phyloP scores from a whole-genome alignment of 2,797 vertebrate species.

The Hyperoplus immaculatus region DNA sequence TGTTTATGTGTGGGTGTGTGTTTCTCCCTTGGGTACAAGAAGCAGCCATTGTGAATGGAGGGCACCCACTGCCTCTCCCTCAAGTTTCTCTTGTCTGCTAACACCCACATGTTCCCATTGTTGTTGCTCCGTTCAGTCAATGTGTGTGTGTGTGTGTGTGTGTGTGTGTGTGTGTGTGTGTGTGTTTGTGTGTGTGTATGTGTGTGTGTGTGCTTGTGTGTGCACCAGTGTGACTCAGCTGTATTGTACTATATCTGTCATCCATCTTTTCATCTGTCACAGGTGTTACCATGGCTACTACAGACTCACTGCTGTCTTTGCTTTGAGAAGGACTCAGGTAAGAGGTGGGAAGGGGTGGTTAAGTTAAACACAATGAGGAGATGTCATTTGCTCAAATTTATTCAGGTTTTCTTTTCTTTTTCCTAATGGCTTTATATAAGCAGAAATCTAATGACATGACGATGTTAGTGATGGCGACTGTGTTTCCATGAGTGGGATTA shows the following conservation, averaged over 20 bases:
- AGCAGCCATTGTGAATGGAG: slow-evolving; percentile 41
- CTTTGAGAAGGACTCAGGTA: slow-evolving; percentile 87
- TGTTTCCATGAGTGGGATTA: neutral
- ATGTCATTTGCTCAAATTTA: slow-evolving; percentile 6
- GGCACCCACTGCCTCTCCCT: slow-evolving; percentile 32
- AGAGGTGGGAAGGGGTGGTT: slow-evolving; percentile 60
- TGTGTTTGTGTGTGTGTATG: neutral
- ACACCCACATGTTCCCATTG: slow-evolving; percentile 53
- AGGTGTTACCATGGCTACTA: slow-evolving; percentile 88
- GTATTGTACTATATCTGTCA: slow-evolving; percentile 82
- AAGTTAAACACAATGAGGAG: slow-evolving; percentile 31
- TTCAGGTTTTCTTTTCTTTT: neutral
- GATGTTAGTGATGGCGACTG: neutral
- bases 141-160: slow-evolving; percentile 18
- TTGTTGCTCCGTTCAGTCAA: slow-evolving; percentile 47
- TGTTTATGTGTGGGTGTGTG: neutral
- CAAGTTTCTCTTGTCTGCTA: slow-evolving; percentile 43
- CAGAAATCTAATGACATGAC: slow-evolving; percentile 1
- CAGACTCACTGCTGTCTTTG: slow-evolving; percentile 86
- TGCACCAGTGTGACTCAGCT: slow-evolving; percentile 73
- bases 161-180: slow-evolving; percentile 4
- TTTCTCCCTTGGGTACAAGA: neutral
- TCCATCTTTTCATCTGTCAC: slow-evolving; percentile 83
- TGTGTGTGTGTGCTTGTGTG: slow-evolving; percentile 17
- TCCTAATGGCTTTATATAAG: neutral